Conservation (phyloP, 92 coral and sea anemone species). For the Epizoanthus fatuus region DNA sequence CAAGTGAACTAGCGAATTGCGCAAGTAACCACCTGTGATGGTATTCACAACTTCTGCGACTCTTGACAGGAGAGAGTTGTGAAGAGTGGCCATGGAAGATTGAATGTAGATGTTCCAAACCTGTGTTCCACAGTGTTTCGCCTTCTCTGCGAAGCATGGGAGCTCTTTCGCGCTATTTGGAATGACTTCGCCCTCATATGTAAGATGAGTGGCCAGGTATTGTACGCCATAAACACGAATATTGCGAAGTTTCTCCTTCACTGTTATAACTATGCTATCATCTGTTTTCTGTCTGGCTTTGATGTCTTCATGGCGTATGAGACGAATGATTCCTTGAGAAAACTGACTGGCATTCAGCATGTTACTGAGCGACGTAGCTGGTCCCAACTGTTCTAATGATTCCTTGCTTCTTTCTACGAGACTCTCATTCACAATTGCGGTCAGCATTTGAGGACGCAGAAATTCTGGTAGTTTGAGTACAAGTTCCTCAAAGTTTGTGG, state of each 20-base stretch:
- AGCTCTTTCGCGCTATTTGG: slow-evolving; percentile 60
- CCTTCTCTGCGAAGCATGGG: slow-evolving; percentile 66
- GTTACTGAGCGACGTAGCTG: slow-evolving; percentile 38
- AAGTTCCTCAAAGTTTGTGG: slow-evolving; percentile 53
- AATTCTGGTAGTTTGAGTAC: slow-evolving; percentile 54
- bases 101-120: slow-evolving; percentile 73
- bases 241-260: slow-evolving; percentile 38
- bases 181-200: slow-evolving; percentile 34
- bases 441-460: slow-evolving; percentile 65
- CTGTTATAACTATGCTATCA: slow-evolving; percentile 13
- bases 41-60: slow-evolving; percentile 50
- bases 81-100: slow-evolving; percentile 3
- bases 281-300: slow-evolving; percentile 9
- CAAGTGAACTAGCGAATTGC: slow-evolving; percentile 44
- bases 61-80: slow-evolving; percentile 10
- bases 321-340: slow-evolving; percentile 65
- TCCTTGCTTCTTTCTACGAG: slow-evolving; percentile 12
- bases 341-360: slow-evolving; percentile 57
- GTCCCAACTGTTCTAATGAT: neutral
- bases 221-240: slow-evolving; percentile 52
- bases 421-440: slow-evolving; percentile 57
- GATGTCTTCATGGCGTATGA: slow-evolving; percentile 68
- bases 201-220: slow-evolving; percentile 46
- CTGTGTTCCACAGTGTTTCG: slow-evolving; percentile 26
- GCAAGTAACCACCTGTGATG: slow-evolving; percentile 54